A percentile compares a stretch with the other conserved stretches of the same genome.
phyloP scores from a whole-genome alignment of 2,888 invertebrate species.

The Thymelicus acteon region DNA sequence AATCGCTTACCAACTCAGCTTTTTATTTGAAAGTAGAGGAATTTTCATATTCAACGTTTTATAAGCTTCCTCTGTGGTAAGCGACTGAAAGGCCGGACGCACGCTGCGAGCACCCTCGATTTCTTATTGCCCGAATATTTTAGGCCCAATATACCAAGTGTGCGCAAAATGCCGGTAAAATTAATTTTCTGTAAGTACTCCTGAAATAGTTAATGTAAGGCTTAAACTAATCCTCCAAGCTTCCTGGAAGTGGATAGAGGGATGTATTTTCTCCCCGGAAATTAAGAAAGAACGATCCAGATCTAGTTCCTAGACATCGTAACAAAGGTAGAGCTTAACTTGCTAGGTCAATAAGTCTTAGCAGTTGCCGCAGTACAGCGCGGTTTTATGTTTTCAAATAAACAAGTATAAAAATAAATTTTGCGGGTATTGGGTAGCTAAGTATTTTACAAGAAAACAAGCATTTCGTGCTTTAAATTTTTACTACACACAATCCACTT shows the following conservation, averaged over 20 bases:
- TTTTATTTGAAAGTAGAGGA: conserved; percentile 73
- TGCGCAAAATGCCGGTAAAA: conserved; percentile 19
- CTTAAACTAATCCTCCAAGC: conserved; percentile 17
- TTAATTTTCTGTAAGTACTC: conserved; percentile 23
- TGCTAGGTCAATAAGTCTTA: conserved; percentile 29
- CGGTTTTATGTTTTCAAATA: conserved; percentile 8
- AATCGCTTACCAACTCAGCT: conserved; percentile 77
- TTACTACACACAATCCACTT: no score
- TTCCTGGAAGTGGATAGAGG: conserved; percentile 7
- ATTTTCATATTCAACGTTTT: conserved; percentile 74
- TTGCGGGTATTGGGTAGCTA: no score
- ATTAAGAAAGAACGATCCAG: conserved; percentile 20
- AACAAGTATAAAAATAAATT: conserved; percentile 1
- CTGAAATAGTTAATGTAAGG: conserved; percentile 14
- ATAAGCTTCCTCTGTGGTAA: conserved; percentile 53
- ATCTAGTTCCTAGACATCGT: conserved; percentile 26
- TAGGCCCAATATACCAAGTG: conserved; percentile 25
- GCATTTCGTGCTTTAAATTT: no score
- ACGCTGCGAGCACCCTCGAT: conserved; percentile 30
- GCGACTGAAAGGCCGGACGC: conserved; percentile 38
- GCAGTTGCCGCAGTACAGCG: background rate
- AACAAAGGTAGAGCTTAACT: conserved; percentile 29
- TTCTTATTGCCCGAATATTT: conserved; percentile 38
- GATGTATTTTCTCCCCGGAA: conserved; percentile 33
- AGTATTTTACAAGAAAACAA: no score